Conservation (phyloP, 1,140 invertebrate species). For the Platyscapa corneri region DNA sequence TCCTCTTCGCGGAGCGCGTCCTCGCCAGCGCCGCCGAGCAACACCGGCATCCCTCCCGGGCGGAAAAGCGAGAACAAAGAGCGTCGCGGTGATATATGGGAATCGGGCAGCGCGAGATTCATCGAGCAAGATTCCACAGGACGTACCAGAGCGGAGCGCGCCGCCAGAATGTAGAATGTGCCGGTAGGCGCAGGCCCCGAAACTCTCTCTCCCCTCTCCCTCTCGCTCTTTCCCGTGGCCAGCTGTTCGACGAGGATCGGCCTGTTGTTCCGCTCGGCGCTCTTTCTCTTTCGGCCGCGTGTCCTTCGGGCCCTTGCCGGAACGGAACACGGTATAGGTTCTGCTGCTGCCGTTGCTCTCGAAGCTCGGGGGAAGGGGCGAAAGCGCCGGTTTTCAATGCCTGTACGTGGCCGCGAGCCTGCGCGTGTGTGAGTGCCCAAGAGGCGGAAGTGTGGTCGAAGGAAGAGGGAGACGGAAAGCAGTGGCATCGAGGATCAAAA, state of each 20-base stretch:
- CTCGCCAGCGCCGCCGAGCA: neutral
- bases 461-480: neutral
- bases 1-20: neutral
- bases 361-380: neutral
- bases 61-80: neutral
- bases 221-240: neutral
- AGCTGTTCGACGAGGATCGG: conserved; percentile 24
- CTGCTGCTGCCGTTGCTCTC: neutral
- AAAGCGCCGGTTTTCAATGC: neutral
- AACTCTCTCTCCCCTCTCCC: neutral
- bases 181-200: conserved; percentile 47
- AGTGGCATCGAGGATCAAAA: neutral
- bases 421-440: too few relatives aligned
- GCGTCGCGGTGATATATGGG: conserved; percentile 6
- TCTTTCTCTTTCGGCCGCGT: neutral
- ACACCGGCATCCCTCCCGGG: neutral
- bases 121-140: conserved; percentile 17
- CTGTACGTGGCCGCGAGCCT: too few relatives aligned
- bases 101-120: neutral
- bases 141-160: conserved; percentile 7
- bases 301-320: conserved; percentile 18
- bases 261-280: neutral
- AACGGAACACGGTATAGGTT: neutral
- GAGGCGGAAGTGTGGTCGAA: conserved; percentile 8
- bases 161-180: conserved; percentile 40